Evolutionary conservation across 2,888 invertebrate genomes (phyloP), one percentile per base, ranked within the genome.

Genomic region (Steinernema carpocapsae): DNA sequence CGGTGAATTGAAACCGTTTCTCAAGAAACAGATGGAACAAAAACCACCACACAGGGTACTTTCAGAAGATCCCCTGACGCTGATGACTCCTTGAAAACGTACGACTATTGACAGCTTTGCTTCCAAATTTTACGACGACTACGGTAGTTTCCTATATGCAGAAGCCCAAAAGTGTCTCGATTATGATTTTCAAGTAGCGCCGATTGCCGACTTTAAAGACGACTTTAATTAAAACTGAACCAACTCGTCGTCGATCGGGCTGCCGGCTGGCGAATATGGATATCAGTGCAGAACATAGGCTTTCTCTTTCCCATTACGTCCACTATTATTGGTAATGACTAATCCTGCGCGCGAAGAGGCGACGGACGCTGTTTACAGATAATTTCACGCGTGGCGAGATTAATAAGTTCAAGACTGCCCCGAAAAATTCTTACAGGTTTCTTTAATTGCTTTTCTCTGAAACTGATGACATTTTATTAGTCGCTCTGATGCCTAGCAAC

Each of bases 381-480:
- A 56, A 56, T 64, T 64, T 64, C 32, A 29, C 64, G 56, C 22
- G 26, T 7, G 22, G 6, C 14, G 32, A 6, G 64, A 64, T 64
- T 32, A 29, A 64, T 29, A 29, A 64, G 64, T 64, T 64, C n/a
- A 32, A 2, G 37, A 64, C 17, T 26, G 37, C 2, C 48, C 48
- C 17, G 17, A 19, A 48, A 64, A 64, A 17, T 17, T 32, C 6
- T 64, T 64, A 37, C 2, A 64, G 32, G 64, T 64, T 64, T 64
- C 64, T 17, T 29, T 12, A 64, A 64, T 64, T 64, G 64, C 64
- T 22, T 64, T 64, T 64, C 64, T 29, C 29, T 7, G 64, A 64
- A 64, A 64, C 29, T 64, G 4, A 64, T 64, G 32, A 17, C 64
- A 64, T 64, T 64, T 64, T 37, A 32, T 29, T 12, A 64, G 64